phyloP scores from a whole-genome alignment of 2,113 vertebrate genomes.

The Seriola aureovittata region DNA sequence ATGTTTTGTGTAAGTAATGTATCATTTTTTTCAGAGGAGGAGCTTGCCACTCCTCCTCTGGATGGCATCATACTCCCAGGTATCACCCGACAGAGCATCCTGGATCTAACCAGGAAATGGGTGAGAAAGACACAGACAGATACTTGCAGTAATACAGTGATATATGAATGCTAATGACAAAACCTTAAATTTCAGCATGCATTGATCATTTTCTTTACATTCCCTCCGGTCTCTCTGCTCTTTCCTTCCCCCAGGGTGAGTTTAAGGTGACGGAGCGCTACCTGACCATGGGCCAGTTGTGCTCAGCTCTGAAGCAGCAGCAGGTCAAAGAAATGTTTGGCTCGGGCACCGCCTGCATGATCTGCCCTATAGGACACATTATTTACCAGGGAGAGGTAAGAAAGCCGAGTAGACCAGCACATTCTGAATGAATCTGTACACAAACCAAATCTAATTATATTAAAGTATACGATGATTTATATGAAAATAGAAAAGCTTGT shows the following conservation, averaged over 20 bases:
- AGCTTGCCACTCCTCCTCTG: constrained; percentile 88
- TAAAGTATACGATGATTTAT: too few species aligned
- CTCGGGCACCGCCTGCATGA: constrained; percentile 91
- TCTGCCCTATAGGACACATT: constrained; percentile 88
- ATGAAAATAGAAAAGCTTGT: too few species aligned
- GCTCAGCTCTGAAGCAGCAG: constrained; percentile 83
- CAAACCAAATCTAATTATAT: neutral
- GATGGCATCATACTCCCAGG: constrained; percentile 19
- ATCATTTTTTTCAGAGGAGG: constrained; percentile 85
- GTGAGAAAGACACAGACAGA: constrained; percentile 74
- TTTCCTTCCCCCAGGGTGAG: constrained; percentile 81
- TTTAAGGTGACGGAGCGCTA: constrained; percentile 91
- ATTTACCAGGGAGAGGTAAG: constrained; percentile 90
- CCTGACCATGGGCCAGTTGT: constrained; percentile 90
- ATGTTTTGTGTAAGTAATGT: constrained; percentile 5
- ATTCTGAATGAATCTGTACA: neutral
- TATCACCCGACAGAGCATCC: constrained; percentile 87
- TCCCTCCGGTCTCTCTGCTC: neutral
- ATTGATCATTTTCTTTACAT: too few species aligned
- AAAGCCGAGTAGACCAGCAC: neutral
- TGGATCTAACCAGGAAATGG: constrained; percentile 89
- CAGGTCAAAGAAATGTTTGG: constrained; percentile 94
- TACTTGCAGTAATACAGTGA: neutral
- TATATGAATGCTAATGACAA: neutral
- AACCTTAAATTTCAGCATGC: too few species aligned